Base-by-base conservation (phyloP, 2,113 vertebrate genomes). In the Urocitellus parryii region DNA sequence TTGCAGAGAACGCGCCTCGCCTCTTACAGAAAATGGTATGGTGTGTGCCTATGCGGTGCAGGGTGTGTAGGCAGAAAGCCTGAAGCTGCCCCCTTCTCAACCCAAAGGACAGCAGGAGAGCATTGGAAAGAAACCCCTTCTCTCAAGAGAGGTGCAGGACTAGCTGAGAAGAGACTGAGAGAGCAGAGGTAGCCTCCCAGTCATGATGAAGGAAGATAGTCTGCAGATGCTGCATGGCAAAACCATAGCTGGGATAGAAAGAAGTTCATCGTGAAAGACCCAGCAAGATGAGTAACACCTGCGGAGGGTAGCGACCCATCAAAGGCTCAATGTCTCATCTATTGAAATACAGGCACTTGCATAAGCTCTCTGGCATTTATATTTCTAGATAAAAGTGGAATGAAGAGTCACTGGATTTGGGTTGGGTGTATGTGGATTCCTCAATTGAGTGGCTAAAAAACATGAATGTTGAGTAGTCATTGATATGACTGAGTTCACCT, bases 401-500 rank as follows among this genome's bases (percentile, higher is more conserved):
- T 0, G 72, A 29, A 24, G 1, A 8, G 24, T 67, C 34, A 13
- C 5, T 86, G 67, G 42, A 56, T 82, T 78, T 86, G 58, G 34
- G 78, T 82, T 82, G 79, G 27, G 45, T 45, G 45, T 45, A 9
- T 45, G 45, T 45, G 45, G 37, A 25, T 73, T 91, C 34, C 61
- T 58, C 29, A 72, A 73, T 22, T 78, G 53, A 92, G 10, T 88
- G 53, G 53, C 42, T 95, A 39, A 90, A 90, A 81, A 86, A 78
- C 14, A 16, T 79, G 29, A 12, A 63, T 42, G 51, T 5, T 87
- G 88, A 80, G n/a, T 81, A 61, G 61, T 96, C 32, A 32, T 17
- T 96, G 61, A 80, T 58, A 51, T 87, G 51, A 91, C 20, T 80
- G 87, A 92, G 25, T 82, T 96, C 93, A 89, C 48, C 70, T 82